Percentiles rank a stretch among this genome's conserved stretches.
phyloP scores from a whole-genome alignment of 1,140 invertebrate species.

The Homalodisca vitripennis region DNA sequence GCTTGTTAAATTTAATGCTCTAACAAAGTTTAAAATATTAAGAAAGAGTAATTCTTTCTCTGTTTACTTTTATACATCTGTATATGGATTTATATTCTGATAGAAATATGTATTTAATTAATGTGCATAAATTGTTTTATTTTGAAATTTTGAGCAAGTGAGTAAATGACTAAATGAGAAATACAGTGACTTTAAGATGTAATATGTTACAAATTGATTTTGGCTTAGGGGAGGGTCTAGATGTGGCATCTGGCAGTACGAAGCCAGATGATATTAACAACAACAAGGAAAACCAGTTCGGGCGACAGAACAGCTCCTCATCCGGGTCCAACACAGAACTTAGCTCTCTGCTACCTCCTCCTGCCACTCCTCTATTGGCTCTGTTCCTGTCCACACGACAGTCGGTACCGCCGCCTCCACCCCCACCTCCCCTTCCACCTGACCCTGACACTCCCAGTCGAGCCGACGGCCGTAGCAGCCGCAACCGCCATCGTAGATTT shows the following conservation, averaged over 20 bases:
- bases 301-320: slow-evolving; percentile 44
- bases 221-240: background rate
- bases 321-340: slow-evolving; percentile 63
- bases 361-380: slow-evolving; percentile 59
- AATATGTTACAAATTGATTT: no score
- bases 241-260: background rate
- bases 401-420: slow-evolving; percentile 3
- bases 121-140: no score
- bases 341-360: slow-evolving; percentile 58
- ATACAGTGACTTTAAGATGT: no score
- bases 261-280: slow-evolving; percentile 37
- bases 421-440: background rate
- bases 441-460: slow-evolving; percentile 29
- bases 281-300: slow-evolving; percentile 12
- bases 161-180: no score
- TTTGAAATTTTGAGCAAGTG: no score
- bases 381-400: slow-evolving; percentile 57
- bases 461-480: slow-evolving; percentile 38
- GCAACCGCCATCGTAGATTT: slow-evolving; percentile 34
- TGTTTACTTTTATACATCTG: no score
- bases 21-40: no score
- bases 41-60: no score
- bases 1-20: no score
- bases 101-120: no score
- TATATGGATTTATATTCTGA: no score